Conservation (phyloP, 2,113 vertebrate species). For the Cyanoderma ruficeps region DNA sequence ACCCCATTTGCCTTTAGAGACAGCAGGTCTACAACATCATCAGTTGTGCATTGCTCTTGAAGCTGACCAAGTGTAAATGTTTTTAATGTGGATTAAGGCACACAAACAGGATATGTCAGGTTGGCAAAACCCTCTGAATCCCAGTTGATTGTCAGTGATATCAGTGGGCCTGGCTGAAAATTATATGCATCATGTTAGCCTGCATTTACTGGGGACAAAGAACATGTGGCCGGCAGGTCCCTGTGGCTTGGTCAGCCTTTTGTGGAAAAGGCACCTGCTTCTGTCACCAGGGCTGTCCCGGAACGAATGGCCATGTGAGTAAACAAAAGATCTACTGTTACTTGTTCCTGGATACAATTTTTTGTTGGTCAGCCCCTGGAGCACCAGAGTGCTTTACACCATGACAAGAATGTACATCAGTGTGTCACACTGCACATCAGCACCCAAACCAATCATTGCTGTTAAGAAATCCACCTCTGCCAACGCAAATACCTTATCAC, state of each 20-base stretch:
- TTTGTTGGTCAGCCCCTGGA: not conserved
- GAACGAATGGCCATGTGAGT: not conserved
- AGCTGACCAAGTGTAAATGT: not conserved
- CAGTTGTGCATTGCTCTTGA: fast-evolving
- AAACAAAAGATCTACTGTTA: not conserved
- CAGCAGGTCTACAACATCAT: not conserved
- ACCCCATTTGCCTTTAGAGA: not conserved
- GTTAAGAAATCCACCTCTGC: not conserved
- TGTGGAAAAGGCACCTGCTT: not conserved
- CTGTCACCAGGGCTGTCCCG: not conserved
- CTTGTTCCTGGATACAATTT: not conserved
- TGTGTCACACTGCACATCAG: fast-evolving
- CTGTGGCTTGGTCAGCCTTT: not conserved
- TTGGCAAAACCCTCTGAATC: not conserved
- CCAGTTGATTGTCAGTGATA: not conserved
- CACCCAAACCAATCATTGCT: not conserved
- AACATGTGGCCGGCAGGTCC: not conserved
- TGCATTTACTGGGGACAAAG: not conserved
- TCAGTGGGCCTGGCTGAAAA: fast-evolving
- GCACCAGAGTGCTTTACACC: not conserved
- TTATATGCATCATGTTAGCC: fast-evolving
- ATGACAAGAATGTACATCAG: not conserved
- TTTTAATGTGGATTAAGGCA: not conserved
- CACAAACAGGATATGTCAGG: not conserved
- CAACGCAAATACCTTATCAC: not conserved